These are phyloP conservation scores for Musca vetustissima DNA, from an alignment of 1,140 invertebrate species.

Conservation along the genomic window DNA sequence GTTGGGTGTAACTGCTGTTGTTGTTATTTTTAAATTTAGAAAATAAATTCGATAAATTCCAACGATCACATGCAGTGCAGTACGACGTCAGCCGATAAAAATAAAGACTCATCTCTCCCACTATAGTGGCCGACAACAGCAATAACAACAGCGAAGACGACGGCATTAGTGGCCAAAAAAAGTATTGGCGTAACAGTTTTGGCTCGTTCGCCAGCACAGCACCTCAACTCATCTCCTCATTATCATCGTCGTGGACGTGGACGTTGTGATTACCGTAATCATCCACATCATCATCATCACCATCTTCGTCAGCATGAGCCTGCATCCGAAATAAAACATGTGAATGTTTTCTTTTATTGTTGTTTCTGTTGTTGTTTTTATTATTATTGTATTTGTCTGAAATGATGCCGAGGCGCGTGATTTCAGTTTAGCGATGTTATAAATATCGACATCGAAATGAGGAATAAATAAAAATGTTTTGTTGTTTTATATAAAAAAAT, in stretches of 20 bases:
- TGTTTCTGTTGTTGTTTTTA: no score
- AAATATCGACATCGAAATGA: neutral
- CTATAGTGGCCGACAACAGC: neutral
- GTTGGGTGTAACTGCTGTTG: no score
- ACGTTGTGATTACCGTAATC: no score
- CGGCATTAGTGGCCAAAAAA: no score
- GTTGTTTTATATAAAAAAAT: neutral
- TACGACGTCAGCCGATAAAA: constrained; percentile 17
- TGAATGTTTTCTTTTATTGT: constrained; percentile 1
- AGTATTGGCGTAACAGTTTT: no score
- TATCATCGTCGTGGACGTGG: no score
- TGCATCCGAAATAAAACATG: constrained; percentile 18
- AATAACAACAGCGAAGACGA: neutral
- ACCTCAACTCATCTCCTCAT: neutral
- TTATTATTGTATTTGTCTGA: neutral
- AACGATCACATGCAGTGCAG: constrained; percentile 22
- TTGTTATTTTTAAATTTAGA: neutral
- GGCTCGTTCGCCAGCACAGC: neutral
- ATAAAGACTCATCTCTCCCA: neutral
- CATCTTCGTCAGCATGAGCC: neutral
- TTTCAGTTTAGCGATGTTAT: constrained; percentile 12
- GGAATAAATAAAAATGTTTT: constrained; percentile 8
- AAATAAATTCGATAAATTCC: constrained; percentile 14
- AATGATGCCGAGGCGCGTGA: constrained; percentile 18
- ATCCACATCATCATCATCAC: no score